These are phyloP conservation scores for Tenthredo notha DNA, from an alignment of 2,888 invertebrate genomes.

Conservation along the genomic window DNA sequence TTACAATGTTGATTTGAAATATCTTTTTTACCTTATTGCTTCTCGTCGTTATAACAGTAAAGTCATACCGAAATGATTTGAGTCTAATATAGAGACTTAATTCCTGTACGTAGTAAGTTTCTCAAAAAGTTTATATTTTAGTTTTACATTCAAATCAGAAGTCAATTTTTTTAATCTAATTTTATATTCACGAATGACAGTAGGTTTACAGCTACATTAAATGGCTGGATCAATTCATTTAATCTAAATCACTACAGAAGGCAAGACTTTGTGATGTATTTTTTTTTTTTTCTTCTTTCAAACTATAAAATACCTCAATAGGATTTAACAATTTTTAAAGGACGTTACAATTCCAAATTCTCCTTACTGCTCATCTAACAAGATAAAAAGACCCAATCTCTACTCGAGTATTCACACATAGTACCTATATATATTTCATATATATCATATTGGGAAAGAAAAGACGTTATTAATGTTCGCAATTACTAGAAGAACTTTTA, in stretches of 20 bases:
- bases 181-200: neutral
- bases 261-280: constrained; percentile 19
- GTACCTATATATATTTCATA: no score
- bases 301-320: neutral
- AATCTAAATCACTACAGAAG: constrained; percentile 20
- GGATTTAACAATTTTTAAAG: neutral
- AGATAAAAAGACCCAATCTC: neutral
- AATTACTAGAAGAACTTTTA: neutral
- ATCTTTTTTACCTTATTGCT: constrained; percentile 14
- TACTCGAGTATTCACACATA: neutral
- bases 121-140: neutral
- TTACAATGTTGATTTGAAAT: neutral
- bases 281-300: neutral
- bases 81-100: neutral
- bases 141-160: neutral
- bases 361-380: neutral
- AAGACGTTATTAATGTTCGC: neutral
- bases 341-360: neutral
- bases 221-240: constrained; percentile 4
- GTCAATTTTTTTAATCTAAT: neutral
- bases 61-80: neutral
- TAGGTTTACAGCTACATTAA: neutral
- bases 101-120: neutral
- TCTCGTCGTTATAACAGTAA: neutral
- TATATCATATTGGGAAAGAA: neutral